A percentile compares a stretch with the other conserved stretches of the same genome.
Conservation (phyloP, 2,113 vertebrate genomes). For the Mus pahari region DNA sequence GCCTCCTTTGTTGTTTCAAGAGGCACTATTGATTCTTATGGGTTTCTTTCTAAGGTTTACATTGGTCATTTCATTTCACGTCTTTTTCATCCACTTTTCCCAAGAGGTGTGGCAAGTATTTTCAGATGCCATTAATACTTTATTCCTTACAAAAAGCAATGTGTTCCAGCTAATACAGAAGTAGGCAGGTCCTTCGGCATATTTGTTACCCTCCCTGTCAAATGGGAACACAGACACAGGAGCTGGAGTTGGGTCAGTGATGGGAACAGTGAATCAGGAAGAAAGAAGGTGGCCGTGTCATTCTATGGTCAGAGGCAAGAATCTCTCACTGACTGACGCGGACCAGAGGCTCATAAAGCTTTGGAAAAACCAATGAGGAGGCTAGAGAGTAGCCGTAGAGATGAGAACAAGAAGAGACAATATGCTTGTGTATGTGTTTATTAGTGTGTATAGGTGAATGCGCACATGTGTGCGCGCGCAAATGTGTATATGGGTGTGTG, state of each 20-base stretch:
- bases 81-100: conserved; percentile 60
- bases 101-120: conserved; percentile 58
- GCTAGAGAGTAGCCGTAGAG: not conserved
- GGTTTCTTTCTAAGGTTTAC: conserved; percentile 72
- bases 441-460: not conserved
- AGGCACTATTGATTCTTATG: conserved; percentile 25
- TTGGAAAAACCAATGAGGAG: not conserved
- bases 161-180: conserved; percentile 38
- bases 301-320: conserved; percentile 6
- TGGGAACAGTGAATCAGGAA: not conserved
- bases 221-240: not conserved
- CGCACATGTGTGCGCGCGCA: not conserved
- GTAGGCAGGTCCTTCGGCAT: not conserved
- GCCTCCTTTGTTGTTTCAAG: conserved; percentile 69
- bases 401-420: not conserved
- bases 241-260: not conserved
- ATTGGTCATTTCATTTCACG: conserved; percentile 65
- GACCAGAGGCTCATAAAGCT: not conserved
- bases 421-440: not conserved
- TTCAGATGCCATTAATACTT: conserved; percentile 58
- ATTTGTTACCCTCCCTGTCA: not conserved
- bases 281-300: not conserved
- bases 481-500: not conserved
- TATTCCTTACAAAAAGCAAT: conserved; percentile 40
- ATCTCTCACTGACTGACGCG: not conserved